A percentile compares a stretch with the other conserved stretches of the same genome.
Conservation (phyloP, 1,140 invertebrate species). For the Pissodes strobi region DNA sequence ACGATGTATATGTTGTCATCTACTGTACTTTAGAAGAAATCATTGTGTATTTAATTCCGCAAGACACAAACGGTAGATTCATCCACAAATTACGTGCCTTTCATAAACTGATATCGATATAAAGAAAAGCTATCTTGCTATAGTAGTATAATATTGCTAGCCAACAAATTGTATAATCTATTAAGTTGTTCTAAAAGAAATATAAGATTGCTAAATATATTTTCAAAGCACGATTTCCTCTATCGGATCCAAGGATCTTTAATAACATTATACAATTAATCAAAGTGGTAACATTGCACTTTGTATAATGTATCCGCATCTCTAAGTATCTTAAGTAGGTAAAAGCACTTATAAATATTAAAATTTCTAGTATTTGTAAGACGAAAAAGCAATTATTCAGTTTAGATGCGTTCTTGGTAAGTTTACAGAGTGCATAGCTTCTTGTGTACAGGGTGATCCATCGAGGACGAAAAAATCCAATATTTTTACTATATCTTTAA, state of each 20-base stretch:
- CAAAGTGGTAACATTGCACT: background rate
- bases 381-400: constrained; percentile 8
- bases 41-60: too few relatives aligned
- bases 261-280: constrained; percentile 1
- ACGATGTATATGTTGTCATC: too few relatives aligned
- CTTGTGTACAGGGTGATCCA: too few relatives aligned
- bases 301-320: constrained; percentile 2
- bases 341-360: constrained; percentile 16
- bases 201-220: background rate
- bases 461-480: too few relatives aligned
- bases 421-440: background rate
- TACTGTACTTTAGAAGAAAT: too few relatives aligned
- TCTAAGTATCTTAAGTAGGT: constrained; percentile 2
- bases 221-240: background rate
- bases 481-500: too few relatives aligned
- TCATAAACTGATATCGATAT: too few relatives aligned
- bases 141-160: too few relatives aligned
- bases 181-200: background rate
- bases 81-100: too few relatives aligned
- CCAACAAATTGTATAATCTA: background rate
- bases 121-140: too few relatives aligned
- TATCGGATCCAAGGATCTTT: constrained; percentile 2
- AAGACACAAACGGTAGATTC: too few relatives aligned
- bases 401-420: constrained; percentile 5
- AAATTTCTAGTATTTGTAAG: constrained; percentile 11